A percentile compares a stretch with the other conserved stretches of the same genome.
These are phyloP conservation scores for Melangyna quadrimaculata DNA, from an alignment of 2,888 invertebrate genomes.

Conservation along the genomic window DNA sequence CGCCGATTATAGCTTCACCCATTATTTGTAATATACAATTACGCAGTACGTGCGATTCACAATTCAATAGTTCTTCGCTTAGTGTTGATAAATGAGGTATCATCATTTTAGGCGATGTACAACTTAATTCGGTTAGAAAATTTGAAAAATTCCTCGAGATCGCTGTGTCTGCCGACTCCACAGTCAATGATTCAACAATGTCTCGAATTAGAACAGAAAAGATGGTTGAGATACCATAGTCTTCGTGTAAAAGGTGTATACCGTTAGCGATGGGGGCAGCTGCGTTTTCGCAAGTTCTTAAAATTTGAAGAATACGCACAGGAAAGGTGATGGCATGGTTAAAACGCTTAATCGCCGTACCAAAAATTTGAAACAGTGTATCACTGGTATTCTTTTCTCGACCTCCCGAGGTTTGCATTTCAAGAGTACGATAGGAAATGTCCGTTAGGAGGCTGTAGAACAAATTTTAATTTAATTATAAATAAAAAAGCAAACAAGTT, in stretches of 20 bases:
- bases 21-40: slow-evolving; percentile 92
- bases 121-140: slow-evolving; percentile 79
- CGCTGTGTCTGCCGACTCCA: slow-evolving; percentile 77
- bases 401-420: slow-evolving; percentile 81
- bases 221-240: slow-evolving; percentile 78
- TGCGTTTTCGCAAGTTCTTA: slow-evolving; percentile 78
- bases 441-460: slow-evolving; percentile 78
- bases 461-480: not conserved
- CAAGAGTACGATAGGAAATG: slow-evolving; percentile 79
- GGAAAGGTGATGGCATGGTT: slow-evolving; percentile 91
- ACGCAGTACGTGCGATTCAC: slow-evolving; percentile 86
- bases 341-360: slow-evolving; percentile 90
- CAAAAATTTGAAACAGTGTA: slow-evolving; percentile 90
- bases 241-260: slow-evolving; percentile 77
- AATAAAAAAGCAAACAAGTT: too few relatives aligned
- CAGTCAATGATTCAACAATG: slow-evolving; percentile 77
- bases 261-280: slow-evolving; percentile 78
- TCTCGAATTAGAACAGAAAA: slow-evolving; percentile 79
- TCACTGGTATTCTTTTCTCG: slow-evolving; percentile 85
- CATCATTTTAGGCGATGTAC: slow-evolving; percentile 78
- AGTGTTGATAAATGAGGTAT: slow-evolving; percentile 79
- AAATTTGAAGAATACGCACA: slow-evolving; percentile 86
- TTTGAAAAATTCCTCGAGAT: slow-evolving; percentile 79
- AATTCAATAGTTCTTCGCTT: slow-evolving; percentile 79
- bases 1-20: slow-evolving; percentile 88